Conservation (phyloP, 2,888 invertebrate genomes). For the Heliconius ethilla region DNA sequence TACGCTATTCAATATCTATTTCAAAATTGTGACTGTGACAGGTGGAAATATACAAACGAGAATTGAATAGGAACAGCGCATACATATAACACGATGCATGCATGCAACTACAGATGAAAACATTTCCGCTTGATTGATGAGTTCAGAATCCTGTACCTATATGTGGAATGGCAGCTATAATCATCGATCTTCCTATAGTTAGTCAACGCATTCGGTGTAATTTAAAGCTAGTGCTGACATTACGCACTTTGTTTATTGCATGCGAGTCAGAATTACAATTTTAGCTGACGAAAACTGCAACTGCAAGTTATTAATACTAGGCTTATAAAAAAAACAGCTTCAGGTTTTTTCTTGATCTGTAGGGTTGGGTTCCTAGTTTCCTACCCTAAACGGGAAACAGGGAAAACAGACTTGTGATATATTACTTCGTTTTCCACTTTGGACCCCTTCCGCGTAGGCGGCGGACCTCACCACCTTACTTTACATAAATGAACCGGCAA, state of each 20-base stretch:
- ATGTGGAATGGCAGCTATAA: slow-evolving; percentile 34
- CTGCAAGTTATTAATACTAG: neutral
- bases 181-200: slow-evolving; percentile 38
- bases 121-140: slow-evolving; percentile 43
- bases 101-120: slow-evolving; percentile 37
- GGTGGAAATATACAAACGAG: slow-evolving; percentile 29
- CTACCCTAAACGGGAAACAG: too few species aligned
- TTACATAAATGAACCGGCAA: neutral
- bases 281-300: neutral
- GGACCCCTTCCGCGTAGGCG: neutral
- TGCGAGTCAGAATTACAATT: slow-evolving; percentile 1
- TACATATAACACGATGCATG: slow-evolving; percentile 24
- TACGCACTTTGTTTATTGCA: slow-evolving; percentile 20
- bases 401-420: neutral
- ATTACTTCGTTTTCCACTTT: neutral
- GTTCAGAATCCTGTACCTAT: slow-evolving; percentile 25
- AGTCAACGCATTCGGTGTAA: slow-evolving; percentile 30
- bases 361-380: too few species aligned
- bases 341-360: too few species aligned
- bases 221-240: slow-evolving; percentile 29
- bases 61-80: slow-evolving; percentile 22
- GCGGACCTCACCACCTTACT: neutral
- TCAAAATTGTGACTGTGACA: slow-evolving; percentile 2
- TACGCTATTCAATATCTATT: slow-evolving; percentile 36
- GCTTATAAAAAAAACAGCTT: neutral